Percentiles rank a stretch among this genome's conserved stretches.
These are phyloP conservation scores for Bubo blakistoni DNA, from an alignment of 2,113 vertebrate genomes.

Conservation along the genomic window DNA sequence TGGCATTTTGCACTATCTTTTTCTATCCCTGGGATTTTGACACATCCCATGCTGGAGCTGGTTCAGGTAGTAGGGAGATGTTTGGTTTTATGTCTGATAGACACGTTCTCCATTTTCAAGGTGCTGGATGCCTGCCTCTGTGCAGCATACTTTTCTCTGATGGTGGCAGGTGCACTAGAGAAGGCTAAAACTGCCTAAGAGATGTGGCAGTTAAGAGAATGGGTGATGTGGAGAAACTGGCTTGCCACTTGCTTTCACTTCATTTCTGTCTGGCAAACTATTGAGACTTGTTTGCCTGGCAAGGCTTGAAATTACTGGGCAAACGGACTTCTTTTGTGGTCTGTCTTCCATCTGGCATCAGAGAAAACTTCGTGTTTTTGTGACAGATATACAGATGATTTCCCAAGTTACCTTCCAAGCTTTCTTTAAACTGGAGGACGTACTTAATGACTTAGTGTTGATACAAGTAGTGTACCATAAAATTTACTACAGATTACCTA, in stretches of 20 bases:
- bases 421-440: neutral
- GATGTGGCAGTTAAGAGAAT: neutral
- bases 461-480: neutral
- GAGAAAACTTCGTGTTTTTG: neutral
- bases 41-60: neutral
- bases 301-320: neutral
- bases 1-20: rapidly evolving
- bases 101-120: neutral
- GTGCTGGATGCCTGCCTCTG: neutral
- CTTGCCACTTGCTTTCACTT: neutral
- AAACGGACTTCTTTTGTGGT: neutral
- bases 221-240: neutral
- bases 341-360: neutral
- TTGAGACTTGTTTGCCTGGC: neutral
- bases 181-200: neutral
- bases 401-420: neutral
- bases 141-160: neutral
- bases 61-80: neutral
- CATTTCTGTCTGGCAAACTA: neutral
- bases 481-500: neutral
- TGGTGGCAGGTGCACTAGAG: neutral
- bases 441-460: neutral
- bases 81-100: neutral
- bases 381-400: neutral
- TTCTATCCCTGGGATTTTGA: neutral